Base-by-base conservation (phyloP, 1,140 invertebrate species). In the Aphelenchoides avenae region DNA sequence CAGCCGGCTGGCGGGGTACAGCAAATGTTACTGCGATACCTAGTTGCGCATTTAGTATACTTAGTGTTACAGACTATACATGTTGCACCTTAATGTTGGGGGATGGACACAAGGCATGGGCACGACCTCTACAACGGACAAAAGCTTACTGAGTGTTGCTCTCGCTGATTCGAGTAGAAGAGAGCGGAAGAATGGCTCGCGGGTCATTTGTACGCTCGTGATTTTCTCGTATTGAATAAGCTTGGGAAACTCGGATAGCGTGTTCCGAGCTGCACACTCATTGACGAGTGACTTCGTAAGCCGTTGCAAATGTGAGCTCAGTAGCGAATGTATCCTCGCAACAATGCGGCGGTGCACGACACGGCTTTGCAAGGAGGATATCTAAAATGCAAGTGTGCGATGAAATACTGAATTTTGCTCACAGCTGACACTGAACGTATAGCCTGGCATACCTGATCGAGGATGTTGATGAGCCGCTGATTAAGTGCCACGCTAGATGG, bases 401-500 rank as follows among this genome's bases (percentile, higher is more conserved):
- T 9, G 15, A 2, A 30, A 57, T 5, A n/a, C n/a, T n/a, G n/a
- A n/a, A n/a, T n/a, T n/a, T n/a, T n/a, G n/a, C n/a, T n/a, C n/a
- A n/a, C 22, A 20, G 29, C 7, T 24, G 2, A n/a, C n/a, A n/a
- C n/a, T n/a, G n/a, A n/a, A n/a, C n/a, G n/a, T n/a, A n/a, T n/a
- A n/a, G n/a, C n/a, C n/a, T n/a, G n/a, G n/a, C n/a, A 39, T 27
- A 57, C 55, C 40, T 78, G 72, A 50, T 78, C 77, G 30, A 78
- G 49, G 39, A 78, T 79, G 31, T 75, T 75, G 31, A 78, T 78
- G 4, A 78, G 51, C 9, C 75, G 77, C 7, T 73, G 62, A 60
- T 78, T 78, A 11, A 78, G 50, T 29, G 59, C 73, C n/a, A 78
- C 84, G 81, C 62, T 46, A 11, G 63, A 58, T n/a, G 77, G 78